Base-by-base conservation (phyloP, 2,888 invertebrate genomes). In the Helicoverpa assulta region DNA sequence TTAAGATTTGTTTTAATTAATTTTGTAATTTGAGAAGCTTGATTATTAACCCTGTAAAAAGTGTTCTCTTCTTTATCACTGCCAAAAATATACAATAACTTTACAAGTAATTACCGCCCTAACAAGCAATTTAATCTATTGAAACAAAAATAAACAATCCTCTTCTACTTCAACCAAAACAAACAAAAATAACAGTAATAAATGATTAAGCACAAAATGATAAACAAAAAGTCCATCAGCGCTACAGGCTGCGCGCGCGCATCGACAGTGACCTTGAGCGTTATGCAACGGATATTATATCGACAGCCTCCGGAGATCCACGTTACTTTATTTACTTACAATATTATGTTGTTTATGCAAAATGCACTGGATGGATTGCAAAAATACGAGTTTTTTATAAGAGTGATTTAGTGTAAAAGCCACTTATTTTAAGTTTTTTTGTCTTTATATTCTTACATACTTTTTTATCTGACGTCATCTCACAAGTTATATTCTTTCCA, bases 231-330 rank as follows among this genome's bases (percentile, higher is more conserved):
- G 50, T 63, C 56, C 47, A 67, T 64, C 68, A 75, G 16, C 16
- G 51, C 43, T 65, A 54, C 40, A 56, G 51, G 50, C 55, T 33
- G 69, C 71, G 78, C 78, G 74, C 64, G 58, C 74, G 79, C 69
- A 84, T 79, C 79, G 82, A 77, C 81, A 86, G 50, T 82, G 86
- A 86, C 86, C 86, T 86, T 86, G 78, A 76, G 57, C 21, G 59
- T 83, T 86, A 86, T 81, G 83, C 85, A 86, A 86, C 78, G 40
- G 53, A 70, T 74, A 80, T 82, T 76, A 70, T 68, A 78, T 73
- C 70, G 78, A 80, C 78, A 72, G 76, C 80, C 75, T 74, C 75
- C 67, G 73, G 75, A 40, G 53, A 55, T 57, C 26, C 10, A 52
- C 59, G 61, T 40, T 7, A 14, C 50, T 73, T 61, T 54, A 19